Evolutionary conservation across 2,888 invertebrate species (phyloP), one percentile per base, ranked within the genome.

Genomic region (Conomelus anceps): DNA sequence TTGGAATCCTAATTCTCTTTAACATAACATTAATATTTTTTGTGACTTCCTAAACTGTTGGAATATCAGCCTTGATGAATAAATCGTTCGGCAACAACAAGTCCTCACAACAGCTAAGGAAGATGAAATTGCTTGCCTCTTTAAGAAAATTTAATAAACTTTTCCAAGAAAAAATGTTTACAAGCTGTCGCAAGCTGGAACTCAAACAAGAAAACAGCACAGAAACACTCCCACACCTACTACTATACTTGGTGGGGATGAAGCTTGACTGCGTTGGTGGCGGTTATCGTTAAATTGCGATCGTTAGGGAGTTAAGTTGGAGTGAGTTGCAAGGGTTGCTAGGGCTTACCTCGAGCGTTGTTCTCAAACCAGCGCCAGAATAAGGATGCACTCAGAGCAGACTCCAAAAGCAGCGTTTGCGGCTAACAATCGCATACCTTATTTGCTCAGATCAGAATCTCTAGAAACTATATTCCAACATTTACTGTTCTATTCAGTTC

Each of bases 251-350:
- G n/a, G 34, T 9, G 63, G 63, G 63, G 63, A n/a, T n/a, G 63
- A n/a, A 63, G 4, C n/a, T 63, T 63, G 63, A 63, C n/a, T 63
- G n/a, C n/a, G 63, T n/a, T 1, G 63, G 20, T n/a, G 63, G 22
- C 41, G 34, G 34, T 88, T 88, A 88, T 87, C 85, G 86, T 88
- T 22, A 86, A 86, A 86, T 29, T 86, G 86, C 24, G 86, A 86
- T 86, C 86, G 24, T 86, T 86, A 26, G 86, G 22, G 29, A 86
- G 86, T 86, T 86, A 63, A 63, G 63, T 63, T 63, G 63, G n/a
- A n/a, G 63, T n/a, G 6, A 63, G 34, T 7, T n/a, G n/a, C n/a
- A n/a, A n/a, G 34, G 1, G 34, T 34, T 34, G 34, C 34, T 13
- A n/a, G n/a, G 34, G 34, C 34, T 34, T 34, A 63, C 63, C 63